A percentile compares a stretch with the other conserved stretches of the same genome.
Conservation (phyloP, 2,888 invertebrate genomes). For the Latheticus oryzae region DNA sequence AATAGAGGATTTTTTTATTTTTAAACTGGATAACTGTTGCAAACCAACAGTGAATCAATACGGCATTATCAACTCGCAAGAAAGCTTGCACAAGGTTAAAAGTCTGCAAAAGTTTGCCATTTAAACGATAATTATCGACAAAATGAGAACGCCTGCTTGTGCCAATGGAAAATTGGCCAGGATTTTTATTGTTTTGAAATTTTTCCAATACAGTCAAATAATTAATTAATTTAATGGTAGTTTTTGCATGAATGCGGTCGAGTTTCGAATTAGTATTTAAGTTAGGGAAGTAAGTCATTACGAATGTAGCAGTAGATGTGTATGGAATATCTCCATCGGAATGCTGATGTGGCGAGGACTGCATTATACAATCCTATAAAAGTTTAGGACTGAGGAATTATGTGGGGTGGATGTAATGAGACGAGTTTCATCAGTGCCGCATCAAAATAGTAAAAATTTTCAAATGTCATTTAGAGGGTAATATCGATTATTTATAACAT, state of each 20-base stretch:
- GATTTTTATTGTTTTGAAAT: no score
- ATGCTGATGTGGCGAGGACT: conserved; percentile 31
- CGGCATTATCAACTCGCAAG: conserved; percentile 8
- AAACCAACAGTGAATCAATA: conserved; percentile 19
- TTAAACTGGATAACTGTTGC: conserved; percentile 17
- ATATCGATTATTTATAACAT: conserved; percentile 32
- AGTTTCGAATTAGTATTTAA: conserved; percentile 30
- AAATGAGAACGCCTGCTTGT: conserved; percentile 5
- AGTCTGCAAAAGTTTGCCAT: conserved; percentile 13
- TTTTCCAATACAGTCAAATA: no score
- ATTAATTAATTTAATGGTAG: no score
- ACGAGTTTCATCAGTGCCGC: conserved; percentile 33
- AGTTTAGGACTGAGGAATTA: conserved; percentile 35
- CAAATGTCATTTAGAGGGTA: conserved; percentile 27
- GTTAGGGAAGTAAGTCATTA: conserved; percentile 27
- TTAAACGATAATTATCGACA: conserved; percentile 14
- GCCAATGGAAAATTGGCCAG: neutral
- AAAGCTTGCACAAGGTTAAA: conserved; percentile 16
- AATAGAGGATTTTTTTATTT: conserved; percentile 22
- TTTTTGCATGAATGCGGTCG: conserved; percentile 30
- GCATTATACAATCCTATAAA: conserved; percentile 34
- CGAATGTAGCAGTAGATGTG: conserved; percentile 21
- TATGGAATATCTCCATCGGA: conserved; percentile 24
- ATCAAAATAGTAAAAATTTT: conserved; percentile 33
- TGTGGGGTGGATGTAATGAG: conserved; percentile 36